Conservation (phyloP, 1,140 invertebrate species). For the Epicauta chinensis region DNA sequence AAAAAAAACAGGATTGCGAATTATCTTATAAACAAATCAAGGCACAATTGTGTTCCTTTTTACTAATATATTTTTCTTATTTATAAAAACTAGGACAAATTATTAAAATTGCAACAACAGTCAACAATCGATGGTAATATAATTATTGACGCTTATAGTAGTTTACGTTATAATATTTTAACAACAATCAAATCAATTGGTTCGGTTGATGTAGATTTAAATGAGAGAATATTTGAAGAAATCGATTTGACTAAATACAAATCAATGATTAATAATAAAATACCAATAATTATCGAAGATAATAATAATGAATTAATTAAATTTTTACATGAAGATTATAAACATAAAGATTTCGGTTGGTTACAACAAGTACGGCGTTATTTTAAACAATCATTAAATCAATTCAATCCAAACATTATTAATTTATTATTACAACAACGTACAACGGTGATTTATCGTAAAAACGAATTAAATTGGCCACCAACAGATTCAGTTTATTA, state of each 20-base stretch:
- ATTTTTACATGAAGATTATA: background rate
- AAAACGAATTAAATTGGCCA: slow-evolving; percentile 13
- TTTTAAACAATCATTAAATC: slow-evolving; percentile 1
- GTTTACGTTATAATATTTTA: slow-evolving; percentile 15
- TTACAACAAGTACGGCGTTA: background rate
- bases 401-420: background rate
- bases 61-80: background rate
- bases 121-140: background rate
- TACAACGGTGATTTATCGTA: slow-evolving; percentile 8
- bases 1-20: too few species aligned
- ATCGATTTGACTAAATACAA: too few species aligned
- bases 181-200: slow-evolving; percentile 9
- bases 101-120: too few species aligned
- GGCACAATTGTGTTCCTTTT: too few species aligned
- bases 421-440: slow-evolving; percentile 13
- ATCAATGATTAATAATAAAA: too few species aligned
- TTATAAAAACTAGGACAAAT: background rate
- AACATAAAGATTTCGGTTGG: background rate
- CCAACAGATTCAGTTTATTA: slow-evolving; percentile 1
- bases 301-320: background rate
- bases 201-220: background rate
- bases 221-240: slow-evolving; percentile 1
- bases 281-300: too few species aligned
- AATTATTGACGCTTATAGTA: slow-evolving; percentile 14
- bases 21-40: too few species aligned